Evolutionary conservation across 2,113 vertebrate species (phyloP).

Genomic region (Sitta europaea): DNA sequence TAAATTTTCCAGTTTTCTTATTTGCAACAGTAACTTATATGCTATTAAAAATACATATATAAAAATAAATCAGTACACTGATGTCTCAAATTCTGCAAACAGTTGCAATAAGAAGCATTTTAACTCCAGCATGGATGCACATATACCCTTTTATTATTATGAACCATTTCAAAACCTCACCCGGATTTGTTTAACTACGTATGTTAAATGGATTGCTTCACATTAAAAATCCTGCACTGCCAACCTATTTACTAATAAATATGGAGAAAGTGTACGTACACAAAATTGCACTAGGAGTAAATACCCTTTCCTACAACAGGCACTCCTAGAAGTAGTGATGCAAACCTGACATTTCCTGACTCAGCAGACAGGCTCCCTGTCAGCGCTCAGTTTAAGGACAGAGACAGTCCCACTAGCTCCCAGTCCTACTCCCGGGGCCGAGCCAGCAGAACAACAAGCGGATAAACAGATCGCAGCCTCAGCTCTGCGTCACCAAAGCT

Average conservation of each 20-base stretch:
- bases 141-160: background rate
- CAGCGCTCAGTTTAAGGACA: background rate
- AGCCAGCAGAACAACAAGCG: background rate
- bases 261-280: background rate
- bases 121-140: fast-evolving
- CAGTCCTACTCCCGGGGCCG: background rate
- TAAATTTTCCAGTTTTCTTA: background rate
- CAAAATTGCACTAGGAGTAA: background rate
- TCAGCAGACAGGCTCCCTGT: background rate
- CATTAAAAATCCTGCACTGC: background rate
- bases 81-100: background rate
- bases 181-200: background rate
- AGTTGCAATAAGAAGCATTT: background rate
- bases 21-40: background rate
- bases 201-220: background rate
- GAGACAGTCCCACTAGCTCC: background rate
- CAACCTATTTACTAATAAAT: background rate
- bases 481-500: background rate
- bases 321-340: background rate
- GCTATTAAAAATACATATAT: background rate
- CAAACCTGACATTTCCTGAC: background rate
- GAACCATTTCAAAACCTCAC: background rate
- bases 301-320: background rate
- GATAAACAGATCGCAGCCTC: background rate
- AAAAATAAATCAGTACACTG: background rate